Percentiles rank a stretch among this genome's conserved stretches.
These are phyloP conservation scores for Galeruca laticollis DNA, from an alignment of 2,888 invertebrate species.

Conservation along the genomic window DNA sequence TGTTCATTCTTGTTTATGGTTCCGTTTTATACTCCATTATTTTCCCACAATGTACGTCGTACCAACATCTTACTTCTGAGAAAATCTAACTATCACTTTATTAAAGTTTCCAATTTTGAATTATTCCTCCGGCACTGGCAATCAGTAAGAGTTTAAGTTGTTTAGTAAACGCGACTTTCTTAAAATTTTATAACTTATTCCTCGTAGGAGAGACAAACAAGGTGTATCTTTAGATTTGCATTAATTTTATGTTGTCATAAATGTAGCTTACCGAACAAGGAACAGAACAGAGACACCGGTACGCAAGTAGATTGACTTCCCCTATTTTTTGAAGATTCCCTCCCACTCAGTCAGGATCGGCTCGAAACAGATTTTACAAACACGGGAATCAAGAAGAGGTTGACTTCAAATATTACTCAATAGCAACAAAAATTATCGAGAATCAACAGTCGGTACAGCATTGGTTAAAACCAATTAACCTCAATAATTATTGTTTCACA, in stretches of 20 bases:
- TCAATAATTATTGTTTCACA: too few relatives aligned
- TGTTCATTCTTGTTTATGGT: too few relatives aligned
- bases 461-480: too few relatives aligned
- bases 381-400: not conserved
- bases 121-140: slow-evolving; percentile 27
- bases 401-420: too few relatives aligned
- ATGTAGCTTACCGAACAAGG: slow-evolving; percentile 60
- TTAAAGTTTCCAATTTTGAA: too few relatives aligned
- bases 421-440: too few relatives aligned
- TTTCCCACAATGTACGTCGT: too few relatives aligned
- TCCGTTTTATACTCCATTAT: too few relatives aligned
- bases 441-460: too few relatives aligned
- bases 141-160: slow-evolving; percentile 32
- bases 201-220: slow-evolving; percentile 61
- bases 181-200: slow-evolving; percentile 63
- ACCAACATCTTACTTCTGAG: too few relatives aligned
- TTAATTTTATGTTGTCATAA: slow-evolving; percentile 67
- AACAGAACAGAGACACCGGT: slow-evolving; percentile 38
- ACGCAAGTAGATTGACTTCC: slow-evolving; percentile 48
- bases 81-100: too few relatives aligned
- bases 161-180: slow-evolving; percentile 60
- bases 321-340: slow-evolving; percentile 19
- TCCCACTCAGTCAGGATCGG: not conserved
- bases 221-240: slow-evolving; percentile 67
- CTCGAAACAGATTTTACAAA: not conserved